Base-by-base conservation (phyloP, 2,797 vertebrate species). In the Tapera naevia region DNA sequence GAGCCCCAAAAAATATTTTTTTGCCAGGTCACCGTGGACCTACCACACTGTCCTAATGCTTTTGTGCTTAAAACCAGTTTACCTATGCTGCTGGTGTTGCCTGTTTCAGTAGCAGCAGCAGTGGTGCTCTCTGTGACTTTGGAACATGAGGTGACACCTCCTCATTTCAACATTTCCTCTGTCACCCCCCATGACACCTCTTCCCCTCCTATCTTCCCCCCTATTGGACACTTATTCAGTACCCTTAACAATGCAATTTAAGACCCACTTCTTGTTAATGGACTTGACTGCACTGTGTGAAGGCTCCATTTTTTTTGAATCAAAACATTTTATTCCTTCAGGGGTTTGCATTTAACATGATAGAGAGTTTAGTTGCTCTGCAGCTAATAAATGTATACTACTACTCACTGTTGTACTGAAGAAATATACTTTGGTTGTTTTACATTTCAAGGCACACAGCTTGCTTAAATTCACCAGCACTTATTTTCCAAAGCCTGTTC, bases 401-500 rank as follows among this genome's bases (percentile, higher is more conserved):
- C 79, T 48, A 17, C 80, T 79, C 76, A 41, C 46, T 46, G 43
- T 35, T 79, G 73, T 41, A 33, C 58, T 69, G 61, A 75, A 93
- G 66, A 91, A 94, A 91, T 80, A 81, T 19, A 22, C 32, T 64
- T 94, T 17, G 37, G 61, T 87, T 93, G 66, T 65, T 93, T 92
- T 82, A 83, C 67, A 70, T 92, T 93, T 91, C 62, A 57, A 93
- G 89, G 89, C 66, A 76, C 48, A 62, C 0, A 2, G 54, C 62
- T 89, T 91, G 54, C 72, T 89, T 71, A 94, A 92, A 85, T 87
- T 93, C 57, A 28, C 78, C 27, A 37, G 65, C 76, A 60, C 66
- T 89, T 92, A 60, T 32, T 93, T 92, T 46, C 56, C 57, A 35
- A 60, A 92, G 66, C 56, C 73, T 95, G 66, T 60, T 96, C 79